Evolutionary conservation across 1,140 invertebrate species (phyloP), one percentile per base, ranked within the genome.

Genomic region (Cepaea nemoralis): DNA sequence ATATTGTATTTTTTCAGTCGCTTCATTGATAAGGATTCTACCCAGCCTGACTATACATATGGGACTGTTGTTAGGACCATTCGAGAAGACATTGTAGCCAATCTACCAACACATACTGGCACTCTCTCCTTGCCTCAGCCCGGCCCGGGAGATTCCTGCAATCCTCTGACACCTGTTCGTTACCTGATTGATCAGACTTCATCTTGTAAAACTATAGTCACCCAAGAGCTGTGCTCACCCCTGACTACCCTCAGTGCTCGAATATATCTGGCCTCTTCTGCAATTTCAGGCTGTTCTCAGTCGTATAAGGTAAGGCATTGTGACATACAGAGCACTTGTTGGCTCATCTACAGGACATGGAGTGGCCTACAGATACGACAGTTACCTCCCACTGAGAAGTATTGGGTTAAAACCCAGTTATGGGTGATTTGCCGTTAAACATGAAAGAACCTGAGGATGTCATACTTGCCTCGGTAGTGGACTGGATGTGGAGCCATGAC

Each of bases 101-200:
- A 8, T 31, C 12, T 33, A 12, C 33, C 81, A 22, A 35, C 39
- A 14, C 10, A 10, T 5, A 78, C 27, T 6, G 87, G 86, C 0
- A 78, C 74, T 40, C 81, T 88, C 0, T 69, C 85, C 12, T 66
- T 88, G 31, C 84, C 87, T 6, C 86, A 86, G 71, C 75, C 37
- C 0, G 71, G 67, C 10, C 33, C 84, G 3, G 83, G 70, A 22
- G 87, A 85, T 22, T 33, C 77, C n/a, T 88, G 87, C 40, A 50
- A 86, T 19, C 50, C 50, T 31, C 83, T 84, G 16, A 82, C 83
- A 19, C 86, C 87, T 14, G 87, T 88, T 12, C 76, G 48, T 3
- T 88, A 84, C 63, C 77, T 86, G 40, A 80, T 77, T 27, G 82
- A 87, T 45, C 35, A 82, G 0, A 33, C 83, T 24, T 63, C 83